A percentile compares a stretch with the other conserved stretches of the same genome.
phyloP scores from a whole-genome alignment of 1,140 invertebrate species.

The Euschistus heros region DNA sequence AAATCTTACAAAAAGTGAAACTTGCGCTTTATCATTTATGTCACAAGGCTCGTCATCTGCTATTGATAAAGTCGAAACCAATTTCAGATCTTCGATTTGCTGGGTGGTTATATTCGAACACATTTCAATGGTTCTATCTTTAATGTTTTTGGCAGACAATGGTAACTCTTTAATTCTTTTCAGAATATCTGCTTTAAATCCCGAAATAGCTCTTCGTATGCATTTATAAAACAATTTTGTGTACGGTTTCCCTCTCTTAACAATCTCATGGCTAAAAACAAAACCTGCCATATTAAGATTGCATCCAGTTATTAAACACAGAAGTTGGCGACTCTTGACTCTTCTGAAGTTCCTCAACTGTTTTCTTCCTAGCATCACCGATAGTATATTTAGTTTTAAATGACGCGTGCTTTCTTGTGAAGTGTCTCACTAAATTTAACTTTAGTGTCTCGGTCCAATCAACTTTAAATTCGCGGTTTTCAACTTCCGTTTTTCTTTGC shows the following conservation, averaged over 20 bases:
- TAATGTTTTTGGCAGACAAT: slow-evolving; percentile 32
- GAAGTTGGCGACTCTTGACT: too few species aligned
- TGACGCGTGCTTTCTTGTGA: slow-evolving; percentile 17
- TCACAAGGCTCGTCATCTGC: slow-evolving; percentile 32
- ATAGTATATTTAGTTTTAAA: slow-evolving; percentile 10
- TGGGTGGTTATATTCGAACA: slow-evolving; percentile 32
- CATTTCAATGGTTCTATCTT: slow-evolving; percentile 33
- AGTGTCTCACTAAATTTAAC: slow-evolving; percentile 26
- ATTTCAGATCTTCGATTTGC: slow-evolving; percentile 32
- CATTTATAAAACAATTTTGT: slow-evolving; percentile 31
- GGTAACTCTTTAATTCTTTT: slow-evolving; percentile 32
- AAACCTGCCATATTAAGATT: too few species aligned
- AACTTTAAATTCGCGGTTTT: slow-evolving; percentile 30
- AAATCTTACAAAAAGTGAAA: too few species aligned
- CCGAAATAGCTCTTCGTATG: slow-evolving; percentile 32
- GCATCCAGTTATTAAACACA: too few species aligned
- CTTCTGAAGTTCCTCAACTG: too few species aligned
- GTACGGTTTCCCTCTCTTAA: too few species aligned
- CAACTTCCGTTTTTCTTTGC: slow-evolving; percentile 29
- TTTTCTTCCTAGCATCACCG: background rate
- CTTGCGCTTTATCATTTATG: slow-evolving; percentile 32
- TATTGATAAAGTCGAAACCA: slow-evolving; percentile 30
- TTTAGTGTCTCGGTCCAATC: slow-evolving; percentile 29
- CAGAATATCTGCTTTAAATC: slow-evolving; percentile 33
- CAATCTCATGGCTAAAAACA: too few species aligned